A percentile compares a stretch with the other conserved stretches of the same genome.
phyloP scores from a whole-genome alignment of 1,140 invertebrate genomes.

The Drosophila pseudoananassae region DNA sequence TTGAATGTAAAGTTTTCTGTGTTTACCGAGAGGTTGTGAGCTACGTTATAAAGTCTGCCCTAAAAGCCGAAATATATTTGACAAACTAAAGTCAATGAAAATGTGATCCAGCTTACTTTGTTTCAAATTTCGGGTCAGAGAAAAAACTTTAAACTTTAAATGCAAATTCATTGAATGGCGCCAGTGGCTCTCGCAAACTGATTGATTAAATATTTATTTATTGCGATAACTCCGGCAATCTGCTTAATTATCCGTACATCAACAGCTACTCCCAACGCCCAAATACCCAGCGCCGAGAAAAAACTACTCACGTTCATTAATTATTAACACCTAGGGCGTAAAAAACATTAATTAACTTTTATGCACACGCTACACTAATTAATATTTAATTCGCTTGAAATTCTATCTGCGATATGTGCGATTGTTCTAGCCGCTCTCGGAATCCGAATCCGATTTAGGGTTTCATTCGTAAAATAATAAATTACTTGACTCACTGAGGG shows the following conservation, averaged over 20 bases:
- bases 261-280: constrained; percentile 19
- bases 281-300: constrained; percentile 9
- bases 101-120: not conserved
- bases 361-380: constrained; percentile 73
- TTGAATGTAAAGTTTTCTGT: not conserved
- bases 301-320: constrained; percentile 50
- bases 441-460: constrained; percentile 30
- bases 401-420: constrained; percentile 12
- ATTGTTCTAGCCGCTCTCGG: constrained; percentile 21
- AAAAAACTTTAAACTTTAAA: not conserved
- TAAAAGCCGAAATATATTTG: not conserved
- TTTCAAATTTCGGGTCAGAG: too few relatives aligned
- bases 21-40: constrained; percentile 1
- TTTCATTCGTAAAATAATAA: constrained; percentile 22
- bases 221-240: constrained; percentile 34
- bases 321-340: constrained; percentile 74
- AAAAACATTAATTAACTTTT: constrained; percentile 71
- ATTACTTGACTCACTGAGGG: constrained; percentile 6
- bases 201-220: constrained; percentile 69
- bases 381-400: constrained; percentile 71
- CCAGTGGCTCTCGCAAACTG: constrained; percentile 1
- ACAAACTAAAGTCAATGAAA: not conserved
- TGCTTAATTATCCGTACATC: constrained; percentile 51
- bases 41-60: not conserved
- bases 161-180: not conserved